Conservation (phyloP, 1,140 invertebrate species). For the Tetramorium alpestre region DNA sequence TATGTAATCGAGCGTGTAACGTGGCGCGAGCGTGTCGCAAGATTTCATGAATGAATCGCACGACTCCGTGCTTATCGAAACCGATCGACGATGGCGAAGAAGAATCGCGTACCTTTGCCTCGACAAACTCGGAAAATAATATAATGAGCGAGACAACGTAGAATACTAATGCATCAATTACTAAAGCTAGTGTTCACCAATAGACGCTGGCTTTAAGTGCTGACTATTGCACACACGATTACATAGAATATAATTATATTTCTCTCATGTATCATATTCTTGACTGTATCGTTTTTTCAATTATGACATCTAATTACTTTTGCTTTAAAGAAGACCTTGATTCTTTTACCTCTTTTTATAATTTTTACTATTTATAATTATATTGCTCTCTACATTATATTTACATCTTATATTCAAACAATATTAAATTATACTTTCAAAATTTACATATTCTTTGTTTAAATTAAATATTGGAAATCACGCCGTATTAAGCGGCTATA, state of each 20-base stretch:
- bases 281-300: background rate
- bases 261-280: too few relatives aligned
- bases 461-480: background rate
- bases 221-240: background rate
- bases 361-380: background rate
- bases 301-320: background rate
- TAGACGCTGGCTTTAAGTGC: background rate
- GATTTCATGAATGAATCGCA: conserved; percentile 67
- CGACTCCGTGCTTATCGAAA: conserved; percentile 27
- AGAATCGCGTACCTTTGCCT: background rate
- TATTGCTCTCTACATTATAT: background rate
- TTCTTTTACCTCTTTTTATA: background rate
- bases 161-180: background rate
- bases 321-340: background rate
- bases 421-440: background rate
- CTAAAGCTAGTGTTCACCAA: background rate
- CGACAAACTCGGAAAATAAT: background rate
- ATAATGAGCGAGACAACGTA: background rate
- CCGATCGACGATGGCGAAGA: background rate
- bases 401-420: background rate
- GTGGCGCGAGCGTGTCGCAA: conserved; percentile 60
- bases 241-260: background rate
- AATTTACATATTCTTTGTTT: background rate
- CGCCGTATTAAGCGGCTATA: background rate
- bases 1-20: conserved; percentile 66